Base-by-base conservation (phyloP, 1,140 invertebrate genomes). In the Drosophila nasuta region DNA sequence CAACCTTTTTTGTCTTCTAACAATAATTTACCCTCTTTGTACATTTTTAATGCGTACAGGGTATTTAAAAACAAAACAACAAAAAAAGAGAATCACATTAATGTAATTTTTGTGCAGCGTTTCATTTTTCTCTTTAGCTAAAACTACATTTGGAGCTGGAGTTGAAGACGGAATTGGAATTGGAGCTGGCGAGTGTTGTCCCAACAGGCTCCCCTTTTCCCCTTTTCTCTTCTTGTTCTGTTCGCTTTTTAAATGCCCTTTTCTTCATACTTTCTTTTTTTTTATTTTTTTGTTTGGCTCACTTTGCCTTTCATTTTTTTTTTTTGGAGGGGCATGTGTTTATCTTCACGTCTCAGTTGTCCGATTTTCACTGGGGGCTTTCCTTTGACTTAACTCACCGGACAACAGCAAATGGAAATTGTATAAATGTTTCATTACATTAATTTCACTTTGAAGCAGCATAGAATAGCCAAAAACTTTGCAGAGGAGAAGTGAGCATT, bases 361-460 rank as follows among this genome's bases (percentile, higher is more conserved):
- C 49, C 67, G 66, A 70, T 75, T 78, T 72, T 46, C 15, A 38
- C 11, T 62, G 11, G 15, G 30, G 41, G 11, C 28, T 54, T 56
- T 51, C 17, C 56, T 68, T 74, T 74, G 54, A 58, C 62, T 38
- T 35, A 41, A 67, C 51, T 43, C 71, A 68, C 46, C 60, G 49
- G 33, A 63, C 20, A 25, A 25, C 30, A 41, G 45, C 41, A 54
- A 75, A 78, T 57, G 70, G 58, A 70, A 81, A 86, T 81, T 81
- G 56, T 75, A 79, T 79, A 79, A 72, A 73, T 81, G 60, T 76
- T 86, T 86, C 82, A 86, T 86, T 81, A 79, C 57, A 51, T 79
- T 87, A 82, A 86, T 86, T 86, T 86, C 54, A 43, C 79, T 87
- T 82, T 79, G 79, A 87, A 63, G 71, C 68, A 7, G n/a, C 41